Evolutionary conservation across 2,113 vertebrate species (phyloP), one percentile per base, ranked within the genome.

Genomic region (Papio anubis): DNA sequence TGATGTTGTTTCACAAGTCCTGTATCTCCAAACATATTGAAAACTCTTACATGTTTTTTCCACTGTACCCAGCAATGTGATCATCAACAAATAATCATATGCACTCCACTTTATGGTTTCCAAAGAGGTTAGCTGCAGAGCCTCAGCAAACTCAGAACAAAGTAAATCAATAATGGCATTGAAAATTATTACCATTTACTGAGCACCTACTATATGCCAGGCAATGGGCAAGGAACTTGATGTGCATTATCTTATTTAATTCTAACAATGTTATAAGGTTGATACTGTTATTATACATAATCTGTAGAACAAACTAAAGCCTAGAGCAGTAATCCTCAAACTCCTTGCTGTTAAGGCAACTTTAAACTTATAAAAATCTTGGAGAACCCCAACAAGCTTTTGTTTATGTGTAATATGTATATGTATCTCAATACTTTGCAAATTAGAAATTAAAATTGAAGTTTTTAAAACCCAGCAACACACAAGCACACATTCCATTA

Each of bases 391-490:
- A 82, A 85, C 35, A 40, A 95, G 18, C 23, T 92, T 88, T 91
- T 95, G 43, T 68, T 92, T 94, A 38, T 83, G 75, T 79, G 20
- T 2, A 6, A 72, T 17, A 43, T 38, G 45, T 82, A 73, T 27
- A 38, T 55, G 32, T 68, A 86, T 80, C 11, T 81, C 57, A 57
- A 25, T 80, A 61, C 59, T 84, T 94, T 85, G 23, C 73, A 90
- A 25, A 86, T 48, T 96, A 85, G 17, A 97, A 89, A 85, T 94
- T 96, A 76, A 89, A 81, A 76, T 40, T 96, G 86, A 93, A 73
- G 13, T 6, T 30, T 83, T 52, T 55, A 45, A 93, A 88, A 55
- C 5, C 3, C 13, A 87, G 52, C 55, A 87, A 59, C 21, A 83
- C 32, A 70, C 10, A 82, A 79, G 13, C 52, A 91, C 50, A 75